A percentile compares a stretch with the other conserved stretches of the same genome.
These are phyloP conservation scores for Drosophila flavopinicola DNA, from an alignment of 2,888 invertebrate species.

Conservation along the genomic window DNA sequence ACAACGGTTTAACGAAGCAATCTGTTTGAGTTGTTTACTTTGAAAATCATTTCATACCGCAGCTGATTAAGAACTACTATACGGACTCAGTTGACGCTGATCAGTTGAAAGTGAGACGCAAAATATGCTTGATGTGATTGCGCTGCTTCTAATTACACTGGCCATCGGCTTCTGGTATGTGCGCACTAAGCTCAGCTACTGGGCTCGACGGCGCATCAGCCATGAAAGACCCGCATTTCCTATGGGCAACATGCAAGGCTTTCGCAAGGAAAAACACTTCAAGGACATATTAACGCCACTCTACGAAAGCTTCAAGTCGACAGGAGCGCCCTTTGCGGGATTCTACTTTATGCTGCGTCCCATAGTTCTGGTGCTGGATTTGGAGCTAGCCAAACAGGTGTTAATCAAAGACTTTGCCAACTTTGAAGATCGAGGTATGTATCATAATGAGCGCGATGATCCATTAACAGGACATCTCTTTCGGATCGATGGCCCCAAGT, in stretches of 20 bases:
- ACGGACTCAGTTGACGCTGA: neutral
- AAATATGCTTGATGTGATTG: slow-evolving; percentile 63
- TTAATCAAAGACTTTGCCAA: slow-evolving; percentile 72
- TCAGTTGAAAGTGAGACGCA: slow-evolving; percentile 50
- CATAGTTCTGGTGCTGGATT: slow-evolving; percentile 67
- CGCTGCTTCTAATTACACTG: slow-evolving; percentile 51
- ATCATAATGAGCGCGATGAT: slow-evolving; percentile 80
- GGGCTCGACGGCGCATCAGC: slow-evolving; percentile 66
- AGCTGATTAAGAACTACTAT: slow-evolving; percentile 20
- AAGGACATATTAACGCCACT: slow-evolving; percentile 58
- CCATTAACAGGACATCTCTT: slow-evolving; percentile 82
- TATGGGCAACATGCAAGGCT: slow-evolving; percentile 64
- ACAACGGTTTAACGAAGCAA: slow-evolving; percentile 14
- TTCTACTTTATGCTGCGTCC: slow-evolving; percentile 70
- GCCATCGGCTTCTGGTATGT: slow-evolving; percentile 64
- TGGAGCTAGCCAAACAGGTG: slow-evolving; percentile 67
- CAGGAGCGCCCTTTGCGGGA: slow-evolving; percentile 67
- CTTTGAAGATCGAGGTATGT: slow-evolving; percentile 81
- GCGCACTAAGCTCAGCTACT: slow-evolving; percentile 58
- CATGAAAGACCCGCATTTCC: slow-evolving; percentile 61
- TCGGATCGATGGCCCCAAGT: slow-evolving; percentile 76
- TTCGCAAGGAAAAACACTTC: slow-evolving; percentile 50
- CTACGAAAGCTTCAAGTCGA: slow-evolving; percentile 54
- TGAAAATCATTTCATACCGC: slow-evolving; percentile 27
- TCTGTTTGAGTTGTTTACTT: slow-evolving; percentile 14